Base-by-base conservation (phyloP, 2,113 vertebrate species). In the Brevimyrus niger region DNA sequence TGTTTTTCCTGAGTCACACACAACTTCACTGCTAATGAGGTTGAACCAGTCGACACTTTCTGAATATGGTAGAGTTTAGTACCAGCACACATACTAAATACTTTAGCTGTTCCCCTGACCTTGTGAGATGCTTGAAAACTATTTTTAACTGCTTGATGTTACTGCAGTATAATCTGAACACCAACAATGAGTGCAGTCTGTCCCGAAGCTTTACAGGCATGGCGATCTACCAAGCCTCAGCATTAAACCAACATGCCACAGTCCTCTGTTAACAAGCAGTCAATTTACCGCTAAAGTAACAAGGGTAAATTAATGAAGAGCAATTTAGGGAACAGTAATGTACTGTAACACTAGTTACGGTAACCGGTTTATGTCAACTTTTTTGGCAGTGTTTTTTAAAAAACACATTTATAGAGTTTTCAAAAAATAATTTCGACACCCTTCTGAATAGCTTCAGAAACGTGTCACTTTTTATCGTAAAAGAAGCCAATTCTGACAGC, bases 211-310 rank as follows among this genome's bases (percentile, higher is more conserved):
- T 42, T 42, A 80, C 35, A 42, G 31, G 31, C 73, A 80, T 80
- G 73, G 73, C 73, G 35, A 84, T 84, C 38, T 84, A 46, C 82
- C 44, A 84, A 84, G 44, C 82, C 82, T 46, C 82, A 84, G 38
- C 2, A 3, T 84, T 47, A 84, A 44, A 46, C 42, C 44, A 84
- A 84, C 82, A 84, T 84, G 82, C 42, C 42, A 47, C 38, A 46
- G 38, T 47, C 38, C 38, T n/a, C 82, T 46, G 38, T 84, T 84
- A 84, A 84, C 38, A 84, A 84, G 44, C 19, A 42, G 31, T 15
- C 73, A 84, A 84, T 84, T 84, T 84, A 84, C 44, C 44, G 38
- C 42, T 84, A 44, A 84, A 84, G 82, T 47, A 84, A 84, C 44
- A 0, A 47, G 38, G 82, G 21, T 23, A 47, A 84, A 84, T 84